Conservation (phyloP, 2,113 vertebrate species). For the Poeciliopsis retropinna region DNA sequence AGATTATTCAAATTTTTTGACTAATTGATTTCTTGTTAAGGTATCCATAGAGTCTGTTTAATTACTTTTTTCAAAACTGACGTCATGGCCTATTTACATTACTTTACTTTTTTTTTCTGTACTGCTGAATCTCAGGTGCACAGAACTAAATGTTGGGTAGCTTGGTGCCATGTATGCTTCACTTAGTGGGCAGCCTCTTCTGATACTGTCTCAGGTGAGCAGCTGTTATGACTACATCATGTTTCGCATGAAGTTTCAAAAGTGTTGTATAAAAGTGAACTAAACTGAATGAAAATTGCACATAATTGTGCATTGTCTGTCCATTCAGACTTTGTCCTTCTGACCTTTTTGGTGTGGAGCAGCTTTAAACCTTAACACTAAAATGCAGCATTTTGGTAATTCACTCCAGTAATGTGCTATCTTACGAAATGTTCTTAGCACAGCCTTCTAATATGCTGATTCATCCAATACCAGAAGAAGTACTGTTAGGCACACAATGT, state of each 20-base stretch:
- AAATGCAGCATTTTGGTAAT: background rate
- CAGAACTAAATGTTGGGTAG: background rate
- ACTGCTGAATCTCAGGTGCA: background rate
- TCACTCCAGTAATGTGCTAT: background rate
- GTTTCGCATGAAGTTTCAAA: too few species aligned
- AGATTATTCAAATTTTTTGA: too few species aligned
- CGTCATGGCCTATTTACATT: too few species aligned
- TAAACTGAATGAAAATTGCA: too few species aligned
- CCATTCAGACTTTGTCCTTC: background rate
- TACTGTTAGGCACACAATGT: background rate
- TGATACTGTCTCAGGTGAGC: too few species aligned
- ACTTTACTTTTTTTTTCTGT: background rate
- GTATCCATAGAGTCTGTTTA: too few species aligned
- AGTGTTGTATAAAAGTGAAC: too few species aligned
- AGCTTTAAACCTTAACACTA: background rate
- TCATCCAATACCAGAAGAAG: background rate
- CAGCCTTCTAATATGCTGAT: background rate
- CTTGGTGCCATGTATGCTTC: background rate
- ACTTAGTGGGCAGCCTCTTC: background rate
- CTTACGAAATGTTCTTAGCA: background rate
- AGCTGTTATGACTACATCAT: too few species aligned
- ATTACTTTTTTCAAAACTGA: too few species aligned
- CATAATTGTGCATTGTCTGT: background rate
- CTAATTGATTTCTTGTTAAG: too few species aligned
- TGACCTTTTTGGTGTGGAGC: background rate